Conservation (phyloP, 2,888 invertebrate genomes). For the Carpatolechia fugitivella region DNA sequence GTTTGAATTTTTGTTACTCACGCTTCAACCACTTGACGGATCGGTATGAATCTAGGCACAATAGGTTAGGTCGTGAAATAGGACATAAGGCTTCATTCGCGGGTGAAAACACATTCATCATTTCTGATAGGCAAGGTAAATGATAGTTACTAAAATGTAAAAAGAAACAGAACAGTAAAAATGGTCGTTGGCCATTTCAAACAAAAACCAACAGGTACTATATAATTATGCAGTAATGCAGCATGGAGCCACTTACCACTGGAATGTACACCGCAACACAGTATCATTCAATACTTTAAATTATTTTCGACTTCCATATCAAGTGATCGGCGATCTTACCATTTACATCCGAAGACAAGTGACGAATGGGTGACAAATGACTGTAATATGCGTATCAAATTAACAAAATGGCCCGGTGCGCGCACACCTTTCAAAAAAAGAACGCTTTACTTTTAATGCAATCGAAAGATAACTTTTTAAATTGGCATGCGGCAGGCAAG, state of each 20-base stretch:
- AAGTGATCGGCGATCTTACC: neutral
- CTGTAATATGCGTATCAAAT: conserved; percentile 31
- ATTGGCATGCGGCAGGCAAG: conserved; percentile 19
- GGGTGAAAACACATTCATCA: too few relatives aligned
- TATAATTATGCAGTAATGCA: neutral
- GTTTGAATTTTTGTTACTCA: too few relatives aligned
- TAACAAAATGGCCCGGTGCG: conserved; percentile 33
- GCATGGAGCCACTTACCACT: neutral
- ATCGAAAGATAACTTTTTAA: conserved; percentile 20
- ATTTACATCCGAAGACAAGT: conserved; percentile 19
- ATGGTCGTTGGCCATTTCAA: too few relatives aligned
- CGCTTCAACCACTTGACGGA: too few relatives aligned
- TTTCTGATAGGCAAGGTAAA: too few relatives aligned
- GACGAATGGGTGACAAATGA: conserved; percentile 41
- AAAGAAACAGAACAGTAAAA: too few relatives aligned
- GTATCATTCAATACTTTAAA: neutral
- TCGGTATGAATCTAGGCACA: too few relatives aligned
- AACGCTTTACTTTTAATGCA: conserved; percentile 16
- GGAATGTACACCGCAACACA: neutral
- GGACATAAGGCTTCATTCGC: too few relatives aligned
- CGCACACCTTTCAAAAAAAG: conserved; percentile 38
- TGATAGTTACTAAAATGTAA: too few relatives aligned
- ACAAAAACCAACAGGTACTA: too few relatives aligned
- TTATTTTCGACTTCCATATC: conserved; percentile 3
- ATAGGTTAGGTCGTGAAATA: too few relatives aligned